Evolutionary conservation across 2,888 invertebrate species (phyloP), one percentile per base, ranked within the genome.

Genomic region (Pterostichus madidus): DNA sequence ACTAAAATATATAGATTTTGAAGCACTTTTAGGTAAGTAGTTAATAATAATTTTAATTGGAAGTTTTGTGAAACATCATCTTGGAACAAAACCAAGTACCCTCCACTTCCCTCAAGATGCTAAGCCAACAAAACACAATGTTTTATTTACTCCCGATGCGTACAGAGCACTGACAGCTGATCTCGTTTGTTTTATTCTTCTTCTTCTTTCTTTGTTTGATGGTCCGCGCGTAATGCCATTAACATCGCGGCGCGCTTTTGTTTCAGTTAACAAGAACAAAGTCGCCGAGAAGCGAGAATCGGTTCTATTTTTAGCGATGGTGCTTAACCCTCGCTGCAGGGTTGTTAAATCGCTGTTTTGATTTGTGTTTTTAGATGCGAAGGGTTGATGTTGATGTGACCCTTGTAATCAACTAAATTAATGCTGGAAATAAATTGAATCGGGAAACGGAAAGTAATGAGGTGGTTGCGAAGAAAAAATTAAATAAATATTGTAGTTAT

Each of bases 211-310:
- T 52, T 52, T 52, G 2, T 52, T 52, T 52, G 6, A 39, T 39
- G 5, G 52, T 52, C 52, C 13, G 10, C 52, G 52, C n/a, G 52
- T 52, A 52, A 52, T 52, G 13, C 52, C 52, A 52, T 52, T 52
- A 52, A 52, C 52, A 52, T 52, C 52, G 52, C 52, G n/a, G 52
- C 52, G 52, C 13, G n/a, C 52, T 52, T 52, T 52, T 52, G 52
- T 52, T 13, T 52, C 52, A 52, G n/a, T 52, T 52, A 52, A 52
- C 52, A 10, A 52, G 52, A 52, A 52, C 52, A 52, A 52, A 52
- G 52, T 52, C 52, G 13, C 13, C 5, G 52, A 52, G 13, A 10
- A 39, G 5, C 5, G n/a, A 52, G 13, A n/a, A 39, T 39, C 5
- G 39, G 39, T 39, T 39, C 13, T 52, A 52, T 52, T 52, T 52